Base-by-base conservation (phyloP, 2,113 vertebrate species). In the Boulengeromyrus knoepffleri region DNA sequence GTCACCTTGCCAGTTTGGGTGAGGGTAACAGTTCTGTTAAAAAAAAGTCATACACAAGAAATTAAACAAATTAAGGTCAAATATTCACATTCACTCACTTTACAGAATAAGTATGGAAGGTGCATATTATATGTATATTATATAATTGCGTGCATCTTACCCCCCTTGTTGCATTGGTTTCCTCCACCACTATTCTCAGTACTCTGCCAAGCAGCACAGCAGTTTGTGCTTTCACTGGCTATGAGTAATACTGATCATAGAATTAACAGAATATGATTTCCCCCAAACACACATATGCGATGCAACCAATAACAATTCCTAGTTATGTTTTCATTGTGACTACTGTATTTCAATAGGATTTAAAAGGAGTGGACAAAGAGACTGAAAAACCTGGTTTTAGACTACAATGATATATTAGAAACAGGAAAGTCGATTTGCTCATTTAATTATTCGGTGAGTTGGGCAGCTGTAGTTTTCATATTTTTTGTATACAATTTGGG, bases 21-120 rank as follows among this genome's bases (percentile, higher is more conserved):
- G 0, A 89, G 62, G 0, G 0, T 12, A 6, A 90, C 96, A 97
- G n/a, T 92, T 91, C 97, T 97, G 85, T 42, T 50, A 50, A 87
- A 87, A 53, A 56, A 9, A 92, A 88, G 21, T 10, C 3, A 91
- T 90, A 86, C 0, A 89, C 42, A 2, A 83, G 83, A 86, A 80
- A 80, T 31, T 31, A 31, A 19, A 39, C 15, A 77, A 77, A 77
- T 77, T 77, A 77, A 77, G 15, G 70, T 39, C 36, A 77, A 77
- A 74, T 74, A 36, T 74, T 74, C 31, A 70, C 27, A 36, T 3
- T 31, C n/a, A 74, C 27, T 74, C 10, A n/a, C 7, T 24, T n/a
- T 62, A n/a, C 58, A 62, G 0, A 62, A n/a, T 62, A 62, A 62
- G 3, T 52, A 52, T 52, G 13, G 50, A 56, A 56, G 6, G 53